phyloP scores from a whole-genome alignment of 2,888 invertebrate species.

The Yponomeuta plumbellus region DNA sequence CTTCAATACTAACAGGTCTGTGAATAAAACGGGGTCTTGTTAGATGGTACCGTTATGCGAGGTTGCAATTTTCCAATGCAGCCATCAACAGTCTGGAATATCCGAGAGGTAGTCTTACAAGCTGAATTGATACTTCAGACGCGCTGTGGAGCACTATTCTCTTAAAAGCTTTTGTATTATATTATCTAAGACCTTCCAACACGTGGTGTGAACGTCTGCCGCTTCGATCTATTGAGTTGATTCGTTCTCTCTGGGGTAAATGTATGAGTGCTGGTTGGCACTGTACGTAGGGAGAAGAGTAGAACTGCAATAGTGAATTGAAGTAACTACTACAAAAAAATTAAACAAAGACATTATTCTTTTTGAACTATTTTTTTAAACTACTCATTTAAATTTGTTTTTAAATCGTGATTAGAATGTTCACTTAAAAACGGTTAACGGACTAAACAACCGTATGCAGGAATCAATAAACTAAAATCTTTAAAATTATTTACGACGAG shows the following conservation, averaged over 20 bases:
- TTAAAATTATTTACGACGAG: too few relatives aligned
- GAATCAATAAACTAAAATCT: too few relatives aligned
- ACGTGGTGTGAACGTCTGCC: constrained; percentile 69
- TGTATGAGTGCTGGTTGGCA: constrained; percentile 37
- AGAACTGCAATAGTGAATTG: constrained; percentile 32
- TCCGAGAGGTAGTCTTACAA: constrained; percentile 67
- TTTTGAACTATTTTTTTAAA: too few relatives aligned
- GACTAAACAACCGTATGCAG: too few relatives aligned
- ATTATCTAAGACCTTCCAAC: constrained; percentile 71
- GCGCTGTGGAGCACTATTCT: constrained; percentile 65
- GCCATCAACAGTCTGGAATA: constrained; percentile 56
- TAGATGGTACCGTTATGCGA: constrained; percentile 38
- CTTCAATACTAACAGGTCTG: constrained; percentile 39
- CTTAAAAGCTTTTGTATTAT: constrained; percentile 76
- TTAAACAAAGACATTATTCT: too few relatives aligned
- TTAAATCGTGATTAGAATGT: too few relatives aligned
- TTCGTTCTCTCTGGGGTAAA: constrained; percentile 58
- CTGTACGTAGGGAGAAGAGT: constrained; percentile 33
- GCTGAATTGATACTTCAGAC: constrained; percentile 75
- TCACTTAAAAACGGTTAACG: too few relatives aligned
- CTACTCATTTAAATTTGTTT: too few relatives aligned
- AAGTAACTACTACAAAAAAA: not conserved
- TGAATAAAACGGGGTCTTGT: constrained; percentile 61
- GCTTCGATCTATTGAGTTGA: constrained; percentile 63
- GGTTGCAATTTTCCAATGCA: constrained; percentile 69